Evolutionary conservation across 2,113 vertebrate species (phyloP).

Genomic region (Lonchura striata): DNA sequence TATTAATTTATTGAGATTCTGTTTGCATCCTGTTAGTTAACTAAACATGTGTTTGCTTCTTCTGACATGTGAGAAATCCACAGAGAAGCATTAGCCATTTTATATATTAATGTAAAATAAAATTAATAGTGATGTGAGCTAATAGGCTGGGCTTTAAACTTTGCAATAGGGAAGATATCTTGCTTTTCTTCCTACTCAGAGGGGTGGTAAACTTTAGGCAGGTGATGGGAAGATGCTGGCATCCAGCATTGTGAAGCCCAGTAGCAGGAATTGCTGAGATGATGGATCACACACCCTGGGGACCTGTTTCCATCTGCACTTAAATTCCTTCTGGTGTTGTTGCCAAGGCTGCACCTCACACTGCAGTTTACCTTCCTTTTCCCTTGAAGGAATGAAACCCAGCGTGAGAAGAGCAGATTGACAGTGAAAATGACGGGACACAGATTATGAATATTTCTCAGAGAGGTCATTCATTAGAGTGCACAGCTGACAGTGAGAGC

Average conservation of each 20-base stretch:
- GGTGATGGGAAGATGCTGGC: background rate
- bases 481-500: background rate
- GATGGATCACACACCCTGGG: background rate
- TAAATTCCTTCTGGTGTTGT: background rate
- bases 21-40: background rate
- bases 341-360: background rate
- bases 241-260: background rate
- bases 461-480: background rate
- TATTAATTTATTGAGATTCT: background rate
- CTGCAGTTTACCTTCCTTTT: background rate
- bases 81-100: slow-evolving; percentile 47
- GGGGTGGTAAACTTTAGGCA: background rate
- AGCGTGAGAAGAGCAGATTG: background rate
- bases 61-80: slow-evolving; percentile 31
- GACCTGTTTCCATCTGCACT: background rate
- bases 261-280: background rate
- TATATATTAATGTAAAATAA: slow-evolving; percentile 54
- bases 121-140: slow-evolving; percentile 13
- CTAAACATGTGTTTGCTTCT: background rate
- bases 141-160: slow-evolving; percentile 28
- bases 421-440: background rate
- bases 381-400: background rate
- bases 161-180: background rate
- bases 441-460: background rate
- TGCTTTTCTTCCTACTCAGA: background rate